Evolutionary conservation across 92 coral and sea anemone species (phyloP).

Genomic region (Umimayanthus kanabou): DNA sequence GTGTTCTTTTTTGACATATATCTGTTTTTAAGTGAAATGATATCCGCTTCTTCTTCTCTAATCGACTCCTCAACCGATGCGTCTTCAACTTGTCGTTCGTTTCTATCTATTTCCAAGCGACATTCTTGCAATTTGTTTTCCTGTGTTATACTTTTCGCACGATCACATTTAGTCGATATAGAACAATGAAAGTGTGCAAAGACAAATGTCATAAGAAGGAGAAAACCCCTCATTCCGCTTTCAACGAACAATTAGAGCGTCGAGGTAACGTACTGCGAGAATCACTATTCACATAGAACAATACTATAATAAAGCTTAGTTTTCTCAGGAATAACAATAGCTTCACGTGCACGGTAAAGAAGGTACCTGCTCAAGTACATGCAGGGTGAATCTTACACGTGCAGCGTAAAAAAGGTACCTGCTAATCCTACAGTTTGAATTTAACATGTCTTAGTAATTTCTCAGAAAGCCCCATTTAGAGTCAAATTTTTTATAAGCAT

Average conservation of each 20-base stretch:
- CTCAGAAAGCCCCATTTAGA: too few species aligned
- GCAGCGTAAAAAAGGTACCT: background rate
- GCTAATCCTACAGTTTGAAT: background rate
- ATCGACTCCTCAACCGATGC: background rate
- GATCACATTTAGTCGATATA: background rate
- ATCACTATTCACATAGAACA: background rate
- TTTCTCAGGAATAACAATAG: background rate
- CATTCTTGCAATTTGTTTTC: background rate
- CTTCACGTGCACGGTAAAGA: background rate
- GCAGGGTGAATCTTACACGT: background rate
- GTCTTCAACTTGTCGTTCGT: background rate
- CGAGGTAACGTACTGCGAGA: background rate
- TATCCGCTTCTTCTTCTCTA: background rate
- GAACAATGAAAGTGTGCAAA: background rate
- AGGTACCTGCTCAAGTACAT: background rate
- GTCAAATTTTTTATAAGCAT: too few species aligned
- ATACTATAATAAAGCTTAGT: background rate
- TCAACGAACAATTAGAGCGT: background rate
- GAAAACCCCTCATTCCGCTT: background rate
- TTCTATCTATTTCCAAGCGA: background rate
- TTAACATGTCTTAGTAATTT: too few species aligned
- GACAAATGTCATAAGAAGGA: background rate
- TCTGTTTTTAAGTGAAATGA: constrained; percentile 3
- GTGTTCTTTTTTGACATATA: background rate
- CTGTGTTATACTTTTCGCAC: background rate